Evolutionary conservation across 2,888 invertebrate species (phyloP).

Genomic region (Cerastis leucographa): DNA sequence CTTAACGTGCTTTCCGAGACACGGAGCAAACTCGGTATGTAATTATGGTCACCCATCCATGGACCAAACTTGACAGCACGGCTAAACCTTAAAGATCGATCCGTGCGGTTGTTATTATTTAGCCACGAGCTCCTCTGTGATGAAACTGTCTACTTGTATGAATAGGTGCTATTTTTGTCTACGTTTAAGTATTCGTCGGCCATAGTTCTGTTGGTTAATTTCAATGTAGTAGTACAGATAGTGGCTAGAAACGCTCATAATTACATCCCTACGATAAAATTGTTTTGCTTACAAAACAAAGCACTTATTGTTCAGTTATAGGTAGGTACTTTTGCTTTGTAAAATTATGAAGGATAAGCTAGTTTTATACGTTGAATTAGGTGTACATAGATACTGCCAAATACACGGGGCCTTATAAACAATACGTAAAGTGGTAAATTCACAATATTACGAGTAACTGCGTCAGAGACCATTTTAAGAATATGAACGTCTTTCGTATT

Average conservation of each 20-base stretch:
- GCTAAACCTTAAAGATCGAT: too few relatives aligned
- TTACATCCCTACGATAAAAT: slow-evolving; percentile 30
- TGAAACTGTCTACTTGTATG: slow-evolving; percentile 40
- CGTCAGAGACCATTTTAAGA: too few relatives aligned
- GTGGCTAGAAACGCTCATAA: slow-evolving; percentile 8
- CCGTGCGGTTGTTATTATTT: too few relatives aligned
- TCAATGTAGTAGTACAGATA: slow-evolving; percentile 10
- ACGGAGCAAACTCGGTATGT: too few relatives aligned
- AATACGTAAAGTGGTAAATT: too few relatives aligned
- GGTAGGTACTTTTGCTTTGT: background rate
- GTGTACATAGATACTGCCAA: background rate
- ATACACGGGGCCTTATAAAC: background rate
- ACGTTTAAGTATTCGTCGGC: slow-evolving; percentile 38
- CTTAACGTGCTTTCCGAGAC: too few relatives aligned
- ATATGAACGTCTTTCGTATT: too few relatives aligned
- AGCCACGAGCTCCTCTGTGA: too few relatives aligned
- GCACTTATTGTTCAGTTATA: slow-evolving; percentile 3
- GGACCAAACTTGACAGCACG: too few relatives aligned
- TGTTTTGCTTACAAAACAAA: slow-evolving; percentile 40
- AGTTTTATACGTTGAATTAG: background rate
- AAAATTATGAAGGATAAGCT: background rate
- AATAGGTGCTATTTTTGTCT: slow-evolving; percentile 51
- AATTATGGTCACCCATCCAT: too few relatives aligned
- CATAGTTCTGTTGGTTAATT: slow-evolving; percentile 43
- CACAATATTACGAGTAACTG: too few relatives aligned